These are phyloP conservation scores for Physella acuta DNA, from an alignment of 1,140 invertebrate genomes.

Conservation along the genomic window DNA sequence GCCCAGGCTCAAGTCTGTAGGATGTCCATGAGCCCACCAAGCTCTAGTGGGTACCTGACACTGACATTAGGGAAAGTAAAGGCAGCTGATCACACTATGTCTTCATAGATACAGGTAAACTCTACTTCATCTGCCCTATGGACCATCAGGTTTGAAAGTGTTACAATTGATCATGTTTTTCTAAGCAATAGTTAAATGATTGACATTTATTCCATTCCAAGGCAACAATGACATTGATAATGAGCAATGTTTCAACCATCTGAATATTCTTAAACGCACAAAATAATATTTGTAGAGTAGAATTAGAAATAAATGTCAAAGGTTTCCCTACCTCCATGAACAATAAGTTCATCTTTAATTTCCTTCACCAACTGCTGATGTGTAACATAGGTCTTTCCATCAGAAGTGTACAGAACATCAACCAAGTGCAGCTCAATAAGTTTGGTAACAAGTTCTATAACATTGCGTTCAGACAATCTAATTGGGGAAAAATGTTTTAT, in stretches of 20 bases:
- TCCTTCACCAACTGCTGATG: conserved; percentile 84
- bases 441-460: conserved; percentile 91
- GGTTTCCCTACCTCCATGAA: conserved; percentile 71
- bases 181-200: neutral
- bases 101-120: too few species aligned
- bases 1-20: too few species aligned
- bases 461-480: conserved; percentile 95
- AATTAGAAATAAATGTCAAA: neutral
- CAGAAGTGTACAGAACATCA: conserved; percentile 90
- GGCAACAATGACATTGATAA: neutral
- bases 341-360: conserved; percentile 87
- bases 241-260: neutral
- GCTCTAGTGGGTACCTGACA: too few species aligned
- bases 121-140: too few species aligned
- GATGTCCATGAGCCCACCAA: too few species aligned
- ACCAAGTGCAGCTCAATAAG: conserved; percentile 83
- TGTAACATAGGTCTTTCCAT: conserved; percentile 97
- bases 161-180: too few species aligned
- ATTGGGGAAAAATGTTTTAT: too few species aligned
- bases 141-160: too few species aligned
- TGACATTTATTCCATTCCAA: neutral
- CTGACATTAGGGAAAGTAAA: too few species aligned
- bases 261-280: neutral
- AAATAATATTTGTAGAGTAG: neutral
- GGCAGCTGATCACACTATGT: too few species aligned